Base-by-base conservation (phyloP, 2,113 vertebrate genomes). In the Zosterops borbonicus region DNA sequence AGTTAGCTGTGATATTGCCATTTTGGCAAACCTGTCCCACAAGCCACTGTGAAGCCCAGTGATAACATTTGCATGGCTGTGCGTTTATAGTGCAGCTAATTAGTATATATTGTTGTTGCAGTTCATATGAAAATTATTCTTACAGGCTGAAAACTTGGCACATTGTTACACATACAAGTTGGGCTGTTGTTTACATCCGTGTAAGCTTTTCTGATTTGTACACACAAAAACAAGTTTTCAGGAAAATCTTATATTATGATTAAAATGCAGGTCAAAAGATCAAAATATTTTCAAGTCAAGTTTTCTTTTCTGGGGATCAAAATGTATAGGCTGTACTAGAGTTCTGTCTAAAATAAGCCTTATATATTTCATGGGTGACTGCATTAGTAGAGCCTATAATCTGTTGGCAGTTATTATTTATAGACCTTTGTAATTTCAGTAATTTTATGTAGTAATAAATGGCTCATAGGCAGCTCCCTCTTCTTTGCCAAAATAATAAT, bases 381-480 rank as follows among this genome's bases (percentile, higher is more conserved):
- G 33, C 41, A 27, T 65, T 64, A 60, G 49, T 33, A 37, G 63
- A 92, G 55, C 70, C 83, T 91, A 15, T 96, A 90, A 90, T 92
- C 76, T 78, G 31, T 59, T 92, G 83, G 60, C 65, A 88, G 52
- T 68, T 88, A 86, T 3, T 75, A 70, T 46, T 93, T 77, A 29
- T 37, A 58, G 84, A 90, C 89, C 87, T 95, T 76, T 94, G 84
- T 69, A 92, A 85, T 91, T 87, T 92, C 64, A 73, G 28, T 95
- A 87, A 92, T 95, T 95, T 95, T 90, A 75, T 74, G 79, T 83
- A 74, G 59, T 60, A 93, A 81, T 90, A 95, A 94, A 86, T 71
- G 88, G 71, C 76, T 90, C 27, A 39, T 69, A 77, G 71, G 71
- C 75, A 92, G 92, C 79, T 94, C 79, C 28, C 20, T 87, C n/a